phyloP scores from a whole-genome alignment of 1,140 invertebrate species.

The Zaprionus inermis region DNA sequence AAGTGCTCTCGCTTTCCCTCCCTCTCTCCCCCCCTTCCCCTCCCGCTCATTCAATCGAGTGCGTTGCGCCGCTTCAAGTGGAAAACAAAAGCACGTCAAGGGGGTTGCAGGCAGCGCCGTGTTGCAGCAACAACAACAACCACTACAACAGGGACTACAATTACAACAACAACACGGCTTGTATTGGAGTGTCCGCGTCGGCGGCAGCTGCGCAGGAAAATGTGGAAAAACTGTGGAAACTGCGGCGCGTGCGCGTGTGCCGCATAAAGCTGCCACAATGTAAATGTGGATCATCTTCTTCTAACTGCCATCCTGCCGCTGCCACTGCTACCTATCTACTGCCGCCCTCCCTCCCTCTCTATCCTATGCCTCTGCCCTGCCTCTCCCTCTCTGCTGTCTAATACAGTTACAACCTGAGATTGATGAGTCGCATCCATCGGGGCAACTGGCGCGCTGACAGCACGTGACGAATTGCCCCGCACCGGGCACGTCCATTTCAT shows the following conservation, averaged over 20 bases:
- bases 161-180: background rate
- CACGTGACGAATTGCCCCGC: slow-evolving; percentile 62
- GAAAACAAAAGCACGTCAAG: slow-evolving; percentile 71
- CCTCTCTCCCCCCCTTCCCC: background rate
- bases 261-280: slow-evolving; percentile 35
- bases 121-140: background rate
- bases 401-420: slow-evolving; percentile 77
- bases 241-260: slow-evolving; percentile 54
- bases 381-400: slow-evolving; percentile 9
- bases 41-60: background rate
- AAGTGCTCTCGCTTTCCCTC: slow-evolving; percentile 50
- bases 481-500: slow-evolving; percentile 3
- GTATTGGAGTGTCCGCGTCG: slow-evolving; percentile 51
- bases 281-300: slow-evolving; percentile 18
- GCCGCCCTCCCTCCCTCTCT: background rate
- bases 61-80: slow-evolving; percentile 61
- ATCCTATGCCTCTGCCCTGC: background rate
- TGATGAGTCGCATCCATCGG: slow-evolving; percentile 41
- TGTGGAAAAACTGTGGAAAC: slow-evolving; percentile 24
- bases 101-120: slow-evolving; percentile 45
- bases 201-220: slow-evolving; percentile 34
- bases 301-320: too few relatives aligned
- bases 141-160: slow-evolving; percentile 10
- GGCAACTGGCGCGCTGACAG: slow-evolving; percentile 49
- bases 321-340: too few relatives aligned